Evolutionary conservation across 2,113 vertebrate genomes (phyloP), one percentile per base, ranked within the genome.

Genomic region (Stigmatopora argus): DNA sequence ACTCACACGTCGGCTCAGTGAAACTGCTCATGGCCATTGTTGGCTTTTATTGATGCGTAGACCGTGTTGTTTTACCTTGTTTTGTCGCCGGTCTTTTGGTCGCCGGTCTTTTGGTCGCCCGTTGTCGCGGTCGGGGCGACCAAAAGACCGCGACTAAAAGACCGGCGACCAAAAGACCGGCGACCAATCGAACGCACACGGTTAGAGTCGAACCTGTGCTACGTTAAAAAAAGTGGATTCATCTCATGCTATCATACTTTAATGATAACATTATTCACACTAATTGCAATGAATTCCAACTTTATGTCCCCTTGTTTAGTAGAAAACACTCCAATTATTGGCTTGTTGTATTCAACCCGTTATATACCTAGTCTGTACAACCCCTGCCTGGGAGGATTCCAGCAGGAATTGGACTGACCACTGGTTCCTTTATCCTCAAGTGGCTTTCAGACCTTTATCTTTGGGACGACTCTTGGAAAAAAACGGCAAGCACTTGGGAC

Each of bases 401-500:
- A 5, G 51, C 19, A 23, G 51, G 34, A 59, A 18, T 78, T 71
- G 62, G 84, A 78, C 80, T 87, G 85, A 83, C 85, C 70, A n/a
- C 91, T 68, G 83, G 78, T 82, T 85, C 75, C 70, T 52, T 78
- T 83, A 84, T 86, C 77, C 80, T 81, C 73, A 2, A 38, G 78
- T 76, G 81, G 75, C 78, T 87, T 85, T 66, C 1, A 69, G 79
- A 85, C 72, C 82, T 79, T 83, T 85, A 80, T 88, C 86, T 85
- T 90, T 78, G 75, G 83, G 82, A 65, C 71, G 83, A 74, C 63
- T 86, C 78, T 77, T 31, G 26, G 26, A 31, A 75, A 82, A 78
- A 86, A 73, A 67, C 71, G 71, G 69, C 56, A 57, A 73, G 74
- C 89, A 83, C 81, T 44, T 72, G 90, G 86, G 88, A 89, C 76